Conservation (phyloP, 2,888 invertebrate species). For the Pegoplata infirma region DNA sequence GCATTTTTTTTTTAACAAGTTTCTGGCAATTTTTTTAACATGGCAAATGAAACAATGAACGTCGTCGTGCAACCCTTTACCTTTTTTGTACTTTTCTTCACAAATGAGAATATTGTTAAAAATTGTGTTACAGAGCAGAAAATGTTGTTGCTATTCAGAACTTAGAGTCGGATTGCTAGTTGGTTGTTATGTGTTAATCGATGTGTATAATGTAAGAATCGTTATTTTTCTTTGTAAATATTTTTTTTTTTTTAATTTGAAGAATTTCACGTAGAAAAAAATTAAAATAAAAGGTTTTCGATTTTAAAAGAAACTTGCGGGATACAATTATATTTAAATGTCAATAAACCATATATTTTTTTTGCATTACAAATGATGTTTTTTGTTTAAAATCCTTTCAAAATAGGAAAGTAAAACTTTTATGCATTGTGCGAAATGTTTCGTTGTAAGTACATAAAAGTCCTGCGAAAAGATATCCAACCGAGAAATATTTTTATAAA, state of each 20-base stretch:
- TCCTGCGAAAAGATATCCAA: too few species aligned
- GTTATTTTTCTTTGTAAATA: conserved; percentile 22
- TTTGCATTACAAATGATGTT: conserved; percentile 1
- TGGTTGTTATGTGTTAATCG: conserved; percentile 43
- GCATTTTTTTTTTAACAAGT: conserved; percentile 1
- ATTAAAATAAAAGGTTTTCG: background rate
- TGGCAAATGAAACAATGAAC: background rate
- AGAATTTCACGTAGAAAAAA: conserved; percentile 23
- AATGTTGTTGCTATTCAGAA: background rate
- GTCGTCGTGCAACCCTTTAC: background rate
- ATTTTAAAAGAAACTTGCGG: background rate
- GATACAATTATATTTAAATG: conserved; percentile 19
- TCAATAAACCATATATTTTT: conserved; percentile 29
- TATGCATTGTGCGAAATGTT: too few species aligned
- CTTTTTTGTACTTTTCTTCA: background rate
- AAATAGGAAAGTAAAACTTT: background rate
- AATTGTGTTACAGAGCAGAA: conserved; percentile 36
- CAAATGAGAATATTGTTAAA: conserved; percentile 7
- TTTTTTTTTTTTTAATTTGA: conserved; percentile 32
- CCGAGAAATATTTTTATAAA: too few species aligned
- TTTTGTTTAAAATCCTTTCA: background rate
- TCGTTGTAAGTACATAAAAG: too few species aligned
- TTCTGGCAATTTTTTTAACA: background rate
- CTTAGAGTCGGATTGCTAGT: background rate
- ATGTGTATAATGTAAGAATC: conserved; percentile 51